phyloP scores from a whole-genome alignment of 2,888 invertebrate genomes.

The Tyria jacobaeae region DNA sequence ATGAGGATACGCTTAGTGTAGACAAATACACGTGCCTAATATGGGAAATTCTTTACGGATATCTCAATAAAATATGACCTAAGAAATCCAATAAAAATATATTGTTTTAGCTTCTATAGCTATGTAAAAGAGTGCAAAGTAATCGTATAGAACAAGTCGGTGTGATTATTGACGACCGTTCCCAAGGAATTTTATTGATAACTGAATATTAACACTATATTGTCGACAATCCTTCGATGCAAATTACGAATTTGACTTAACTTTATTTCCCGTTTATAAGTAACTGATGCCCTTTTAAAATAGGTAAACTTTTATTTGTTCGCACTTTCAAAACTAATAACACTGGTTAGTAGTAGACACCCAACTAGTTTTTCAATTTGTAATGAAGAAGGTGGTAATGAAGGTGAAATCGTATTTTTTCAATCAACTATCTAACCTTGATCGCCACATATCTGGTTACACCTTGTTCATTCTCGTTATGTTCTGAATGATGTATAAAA shows the following conservation, averaged over 20 bases:
- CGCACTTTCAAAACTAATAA: constrained; percentile 6
- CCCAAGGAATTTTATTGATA: neutral
- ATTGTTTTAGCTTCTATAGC: neutral
- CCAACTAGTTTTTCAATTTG: neutral
- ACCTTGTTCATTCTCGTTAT: too few species aligned
- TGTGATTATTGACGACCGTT: neutral
- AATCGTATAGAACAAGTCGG: neutral
- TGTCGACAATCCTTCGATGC: constrained; percentile 26
- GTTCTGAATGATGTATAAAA: constrained; percentile 7
- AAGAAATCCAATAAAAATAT: neutral
- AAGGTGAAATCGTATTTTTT: too few species aligned
- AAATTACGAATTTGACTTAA: constrained; percentile 42
- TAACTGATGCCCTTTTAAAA: constrained; percentile 44
- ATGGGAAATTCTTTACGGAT: constrained; percentile 31
- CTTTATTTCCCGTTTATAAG: constrained; percentile 33
- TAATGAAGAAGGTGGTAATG: too few species aligned
- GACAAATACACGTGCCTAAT: constrained; percentile 48
- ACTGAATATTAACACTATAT: constrained; percentile 27
- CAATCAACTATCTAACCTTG: too few species aligned
- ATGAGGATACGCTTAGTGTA: constrained; percentile 43
- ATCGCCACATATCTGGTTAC: too few species aligned
- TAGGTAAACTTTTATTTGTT: constrained; percentile 50
- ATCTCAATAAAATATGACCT: neutral
- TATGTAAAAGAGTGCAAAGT: neutral
- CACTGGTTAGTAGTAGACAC: neutral